These are phyloP conservation scores for Puma concolor DNA, from an alignment of 2,113 vertebrate genomes.

Conservation along the genomic window DNA sequence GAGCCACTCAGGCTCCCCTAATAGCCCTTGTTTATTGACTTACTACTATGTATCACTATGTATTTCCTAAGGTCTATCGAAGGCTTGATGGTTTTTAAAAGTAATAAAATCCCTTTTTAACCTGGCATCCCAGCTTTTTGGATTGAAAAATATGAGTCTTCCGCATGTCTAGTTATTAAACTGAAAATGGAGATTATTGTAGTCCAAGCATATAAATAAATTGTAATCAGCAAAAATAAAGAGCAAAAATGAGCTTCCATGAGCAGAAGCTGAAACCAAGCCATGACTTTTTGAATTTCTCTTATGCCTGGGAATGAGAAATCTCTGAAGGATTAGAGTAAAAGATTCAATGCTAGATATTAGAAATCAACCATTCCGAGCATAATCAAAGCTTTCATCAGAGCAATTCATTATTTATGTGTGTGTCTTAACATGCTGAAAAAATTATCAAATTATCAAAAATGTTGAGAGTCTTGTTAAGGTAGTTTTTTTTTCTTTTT, in stretches of 20 bases:
- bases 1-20: neutral
- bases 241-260: neutral
- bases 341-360: slow-evolving; percentile 40
- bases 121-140: neutral
- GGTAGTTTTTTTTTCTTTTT: neutral
- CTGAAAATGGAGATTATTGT: neutral
- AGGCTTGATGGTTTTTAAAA: slow-evolving; percentile 15
- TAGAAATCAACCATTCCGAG: slow-evolving; percentile 16
- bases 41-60: neutral
- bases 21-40: neutral
- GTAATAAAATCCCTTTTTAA: neutral
- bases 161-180: neutral
- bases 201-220: slow-evolving; percentile 13
- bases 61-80: slow-evolving; percentile 15
- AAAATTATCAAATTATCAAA: slow-evolving; percentile 8
- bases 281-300: slow-evolving; percentile 27
- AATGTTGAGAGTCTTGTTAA: slow-evolving; percentile 27
- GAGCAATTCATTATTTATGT: neutral
- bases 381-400: slow-evolving; percentile 27
- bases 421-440: neutral
- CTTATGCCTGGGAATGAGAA: neutral
- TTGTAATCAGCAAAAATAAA: neutral
- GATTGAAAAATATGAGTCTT: slow-evolving; percentile 18
- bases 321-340: slow-evolving; percentile 2
- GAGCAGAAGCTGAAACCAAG: neutral